phyloP scores from a whole-genome alignment of 2,888 invertebrate genomes.

The Megastigmus dorsalis region DNA sequence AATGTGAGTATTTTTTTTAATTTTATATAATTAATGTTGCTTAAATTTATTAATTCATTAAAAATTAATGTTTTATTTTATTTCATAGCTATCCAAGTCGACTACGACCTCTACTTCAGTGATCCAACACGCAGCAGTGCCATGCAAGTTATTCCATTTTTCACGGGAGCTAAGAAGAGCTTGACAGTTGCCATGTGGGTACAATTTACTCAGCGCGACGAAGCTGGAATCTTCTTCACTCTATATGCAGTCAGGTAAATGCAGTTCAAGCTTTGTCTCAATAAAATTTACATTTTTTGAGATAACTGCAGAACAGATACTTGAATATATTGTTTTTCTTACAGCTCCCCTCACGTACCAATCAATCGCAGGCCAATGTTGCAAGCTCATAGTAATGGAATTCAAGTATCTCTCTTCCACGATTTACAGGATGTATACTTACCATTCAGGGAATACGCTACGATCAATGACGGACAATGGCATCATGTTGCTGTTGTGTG shows the following conservation, averaged over 20 bases:
- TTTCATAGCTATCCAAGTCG: conserved; percentile 92
- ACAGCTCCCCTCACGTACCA: conserved; percentile 87
- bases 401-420: conserved; percentile 91
- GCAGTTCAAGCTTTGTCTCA: no score
- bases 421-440: conserved; percentile 92
- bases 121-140: conserved; percentile 93
- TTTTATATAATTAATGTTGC: conserved; percentile 38
- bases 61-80: conserved; percentile 1
- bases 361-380: conserved; percentile 87
- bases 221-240: conserved; percentile 95
- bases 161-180: conserved; percentile 84
- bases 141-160: conserved; percentile 93
- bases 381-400: conserved; percentile 94
- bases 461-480: conserved; percentile 97
- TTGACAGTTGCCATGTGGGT: conserved; percentile 97
- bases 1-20: conserved; percentile 81
- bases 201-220: conserved; percentile 92
- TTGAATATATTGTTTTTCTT: conserved; percentile 62
- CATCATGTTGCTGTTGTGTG: conserved; percentile 97
- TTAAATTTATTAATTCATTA: conserved; percentile 25
- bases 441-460: conserved; percentile 92
- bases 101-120: conserved; percentile 97
- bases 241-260: conserved; percentile 90
- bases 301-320: conserved; percentile 24
- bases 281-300: no score